A percentile compares a stretch with the other conserved stretches of the same genome.
Evolutionary conservation across 2,888 invertebrate species (phyloP).

Genomic region (Scelioninae gen. 1): DNA sequence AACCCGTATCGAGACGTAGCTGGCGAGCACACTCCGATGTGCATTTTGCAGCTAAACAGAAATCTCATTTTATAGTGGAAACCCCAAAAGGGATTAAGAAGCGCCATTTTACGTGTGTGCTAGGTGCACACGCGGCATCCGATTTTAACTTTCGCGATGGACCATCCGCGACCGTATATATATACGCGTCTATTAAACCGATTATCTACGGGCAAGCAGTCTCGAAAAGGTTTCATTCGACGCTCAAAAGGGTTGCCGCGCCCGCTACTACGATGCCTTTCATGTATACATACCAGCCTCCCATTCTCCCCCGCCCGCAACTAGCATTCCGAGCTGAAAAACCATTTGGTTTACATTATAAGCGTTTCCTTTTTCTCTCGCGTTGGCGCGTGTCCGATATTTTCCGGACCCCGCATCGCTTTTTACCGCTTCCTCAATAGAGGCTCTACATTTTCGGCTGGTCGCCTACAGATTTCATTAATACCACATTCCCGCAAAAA

Average conservation of each 20-base stretch:
- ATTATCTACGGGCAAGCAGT: constrained; percentile 79
- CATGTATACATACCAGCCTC: constrained; percentile 63
- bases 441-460: constrained; percentile 61
- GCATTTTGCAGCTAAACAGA: constrained; percentile 76
- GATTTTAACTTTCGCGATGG: constrained; percentile 81
- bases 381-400: constrained; percentile 71
- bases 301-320: constrained; percentile 33
- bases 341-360: constrained; percentile 71
- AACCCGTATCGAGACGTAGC: constrained; percentile 54
- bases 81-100: constrained; percentile 82
- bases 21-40: constrained; percentile 39
- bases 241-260: constrained; percentile 74
- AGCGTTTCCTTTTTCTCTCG: constrained; percentile 70
- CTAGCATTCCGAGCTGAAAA: constrained; percentile 67
- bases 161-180: constrained; percentile 62
- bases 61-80: constrained; percentile 82
- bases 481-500: constrained; percentile 56
- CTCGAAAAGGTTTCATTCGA: constrained; percentile 75
- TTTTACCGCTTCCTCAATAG: constrained; percentile 60
- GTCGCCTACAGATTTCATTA: constrained; percentile 66
- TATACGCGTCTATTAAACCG: constrained; percentile 81
- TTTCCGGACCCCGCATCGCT: constrained; percentile 67
- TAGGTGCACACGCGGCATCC: constrained; percentile 73
- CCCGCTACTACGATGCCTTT: constrained; percentile 67
- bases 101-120: constrained; percentile 78